A percentile compares a stretch with the other conserved stretches of the same genome.
phyloP scores from a whole-genome alignment of 1,140 invertebrate genomes.

The Dreissena rostriformis region DNA sequence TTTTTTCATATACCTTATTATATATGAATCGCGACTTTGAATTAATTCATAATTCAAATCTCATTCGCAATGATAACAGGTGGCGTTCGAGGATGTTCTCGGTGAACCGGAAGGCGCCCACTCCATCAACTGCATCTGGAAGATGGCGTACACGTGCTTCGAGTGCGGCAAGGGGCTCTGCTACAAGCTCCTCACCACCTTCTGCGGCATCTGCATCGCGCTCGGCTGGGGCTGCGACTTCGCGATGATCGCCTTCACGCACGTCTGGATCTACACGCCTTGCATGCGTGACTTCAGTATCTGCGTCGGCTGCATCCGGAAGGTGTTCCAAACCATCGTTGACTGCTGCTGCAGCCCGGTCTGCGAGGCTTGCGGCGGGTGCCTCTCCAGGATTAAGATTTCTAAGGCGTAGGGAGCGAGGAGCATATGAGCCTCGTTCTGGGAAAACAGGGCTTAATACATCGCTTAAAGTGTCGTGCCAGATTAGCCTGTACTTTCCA shows the following conservation, averaged over 20 bases:
- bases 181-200: constrained; percentile 87
- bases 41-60: no score
- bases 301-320: constrained; percentile 84
- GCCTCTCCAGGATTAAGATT: constrained; percentile 28
- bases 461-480: no score
- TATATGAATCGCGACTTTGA: no score
- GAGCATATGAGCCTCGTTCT: no score
- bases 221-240: constrained; percentile 87
- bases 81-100: constrained; percentile 87
- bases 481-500: no score
- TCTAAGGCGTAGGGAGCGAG: not conserved
- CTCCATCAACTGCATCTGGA: constrained; percentile 89
- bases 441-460: no score
- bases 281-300: constrained; percentile 80
- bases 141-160: constrained; percentile 87
- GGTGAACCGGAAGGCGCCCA: constrained; percentile 89
- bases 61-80: not conserved
- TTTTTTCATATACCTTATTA: no score
- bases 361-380: constrained; percentile 84
- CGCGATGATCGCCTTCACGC: constrained; percentile 86
- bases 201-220: constrained; percentile 87
- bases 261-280: constrained; percentile 80
- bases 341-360: constrained; percentile 85
- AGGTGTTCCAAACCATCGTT: constrained; percentile 83
- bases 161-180: constrained; percentile 86